These are phyloP conservation scores for Labia minor DNA, from an alignment of 2,888 invertebrate genomes.

Conservation along the genomic window DNA sequence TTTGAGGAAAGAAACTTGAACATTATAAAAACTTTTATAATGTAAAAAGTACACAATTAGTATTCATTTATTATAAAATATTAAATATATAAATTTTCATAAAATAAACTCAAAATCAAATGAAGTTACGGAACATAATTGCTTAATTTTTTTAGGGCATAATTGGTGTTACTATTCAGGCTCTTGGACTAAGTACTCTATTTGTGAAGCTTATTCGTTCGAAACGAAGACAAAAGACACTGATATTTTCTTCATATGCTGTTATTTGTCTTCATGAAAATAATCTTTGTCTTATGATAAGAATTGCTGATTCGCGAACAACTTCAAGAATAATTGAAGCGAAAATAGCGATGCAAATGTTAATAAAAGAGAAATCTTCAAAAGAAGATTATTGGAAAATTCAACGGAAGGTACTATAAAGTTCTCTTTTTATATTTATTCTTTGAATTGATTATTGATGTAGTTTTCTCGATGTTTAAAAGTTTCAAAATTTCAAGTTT, in stretches of 20 bases:
- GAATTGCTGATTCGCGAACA: conserved; percentile 64
- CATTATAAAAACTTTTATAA: neutral
- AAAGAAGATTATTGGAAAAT: conserved; percentile 47
- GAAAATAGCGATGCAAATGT: conserved; percentile 58
- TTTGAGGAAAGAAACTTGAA: neutral
- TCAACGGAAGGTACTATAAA: conserved; percentile 27
- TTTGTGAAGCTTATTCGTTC: conserved; percentile 73
- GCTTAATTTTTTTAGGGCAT: conserved; percentile 42
- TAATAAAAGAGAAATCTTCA: conserved; percentile 48
- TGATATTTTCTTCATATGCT: conserved; percentile 59
- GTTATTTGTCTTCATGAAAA: conserved; percentile 68
- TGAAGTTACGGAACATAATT: too few species aligned
- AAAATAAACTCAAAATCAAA: too few species aligned
- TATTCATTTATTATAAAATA: too few species aligned
- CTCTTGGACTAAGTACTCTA: conserved; percentile 38
- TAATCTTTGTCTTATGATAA: conserved; percentile 62
- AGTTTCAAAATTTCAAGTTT: too few species aligned
- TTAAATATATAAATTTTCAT: too few species aligned
- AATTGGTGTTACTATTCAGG: conserved; percentile 45
- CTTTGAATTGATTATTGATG: too few species aligned
- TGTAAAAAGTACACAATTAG: too few species aligned
- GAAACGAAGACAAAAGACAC: conserved; percentile 60
- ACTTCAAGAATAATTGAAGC: conserved; percentile 69
- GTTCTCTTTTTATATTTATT: neutral
- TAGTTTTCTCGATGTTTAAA: too few species aligned